Percentiles rank a stretch among this genome's conserved stretches.
Conservation (phyloP, 2,113 vertebrate genomes). For the Coptodon bakossiorum region DNA sequence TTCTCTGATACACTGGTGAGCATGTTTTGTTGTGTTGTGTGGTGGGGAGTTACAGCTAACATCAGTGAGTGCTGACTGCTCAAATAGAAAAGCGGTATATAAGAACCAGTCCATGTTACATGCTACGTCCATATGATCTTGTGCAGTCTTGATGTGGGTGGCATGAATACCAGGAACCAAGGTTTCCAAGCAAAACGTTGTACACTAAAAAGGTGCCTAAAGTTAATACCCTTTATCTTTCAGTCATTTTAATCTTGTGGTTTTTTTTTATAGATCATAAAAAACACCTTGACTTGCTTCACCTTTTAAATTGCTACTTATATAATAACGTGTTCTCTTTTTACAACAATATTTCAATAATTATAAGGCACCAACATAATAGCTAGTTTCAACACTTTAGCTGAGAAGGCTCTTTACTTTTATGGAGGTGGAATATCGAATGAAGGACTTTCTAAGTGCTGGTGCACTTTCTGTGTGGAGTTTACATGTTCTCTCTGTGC, state of each 20-base stretch:
- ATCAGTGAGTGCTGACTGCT: not conserved
- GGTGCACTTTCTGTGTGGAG: not conserved
- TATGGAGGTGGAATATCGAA: not conserved
- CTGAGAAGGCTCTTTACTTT: not conserved
- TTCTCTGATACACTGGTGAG: not conserved
- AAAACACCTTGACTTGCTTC: not conserved
- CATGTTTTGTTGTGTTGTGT: not conserved
- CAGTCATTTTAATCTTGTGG: not conserved
- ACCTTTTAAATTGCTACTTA: not conserved
- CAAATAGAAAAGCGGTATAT: not conserved
- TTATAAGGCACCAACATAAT: not conserved
- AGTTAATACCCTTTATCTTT: not conserved
- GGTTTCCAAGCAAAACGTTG: not conserved
- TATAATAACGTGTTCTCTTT: not conserved
- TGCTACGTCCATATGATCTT: not conserved
- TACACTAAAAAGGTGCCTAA: not conserved
- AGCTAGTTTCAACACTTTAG: not conserved
- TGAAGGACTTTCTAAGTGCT: not conserved
- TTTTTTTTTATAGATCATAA: not conserved
- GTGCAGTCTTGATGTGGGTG: not conserved
- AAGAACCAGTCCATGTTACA: not conserved
- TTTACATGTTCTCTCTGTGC: not conserved
- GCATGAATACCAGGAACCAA: not conserved
- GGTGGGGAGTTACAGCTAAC: not conserved
- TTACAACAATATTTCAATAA: not conserved